Evolutionary conservation across 2,113 vertebrate species (phyloP).

Genomic region (Ornithorhynchus anatinus): DNA sequence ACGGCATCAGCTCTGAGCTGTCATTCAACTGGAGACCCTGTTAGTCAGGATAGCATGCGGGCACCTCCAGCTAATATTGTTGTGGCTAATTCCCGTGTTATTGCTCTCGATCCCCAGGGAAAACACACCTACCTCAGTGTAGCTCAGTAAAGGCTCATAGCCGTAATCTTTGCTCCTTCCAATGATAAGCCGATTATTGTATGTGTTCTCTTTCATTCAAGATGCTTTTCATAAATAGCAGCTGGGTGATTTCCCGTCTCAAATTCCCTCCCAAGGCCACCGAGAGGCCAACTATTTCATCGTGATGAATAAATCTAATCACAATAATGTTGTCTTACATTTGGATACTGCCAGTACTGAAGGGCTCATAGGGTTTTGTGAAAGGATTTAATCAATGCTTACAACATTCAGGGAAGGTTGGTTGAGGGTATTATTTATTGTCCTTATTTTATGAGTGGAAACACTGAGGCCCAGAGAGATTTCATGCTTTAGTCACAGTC

Average conservation of each 20-base stretch:
- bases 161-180: conserved; percentile 3
- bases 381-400: no score
- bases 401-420: no score
- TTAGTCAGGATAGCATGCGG: neutral
- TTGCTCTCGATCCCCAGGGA: neutral
- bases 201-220: conserved; percentile 25
- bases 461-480: no score
- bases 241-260: conserved; percentile 16
- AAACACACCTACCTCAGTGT: neutral
- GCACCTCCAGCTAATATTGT: neutral
- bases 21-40: conserved; percentile 1
- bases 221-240: conserved; percentile 35
- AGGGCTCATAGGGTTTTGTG: no score
- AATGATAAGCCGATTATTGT: neutral
- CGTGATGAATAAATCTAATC: conserved; percentile 9
- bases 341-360: no score
- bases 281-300: conserved; percentile 43
- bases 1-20: neutral
- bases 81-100: neutral
- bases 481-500: no score
- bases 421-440: no score
- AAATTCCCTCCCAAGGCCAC: neutral
- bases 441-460: no score
- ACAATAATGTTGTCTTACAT: no score
- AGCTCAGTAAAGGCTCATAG: neutral